Conservation (phyloP, 2,113 vertebrate species). For the Strix aluco region DNA sequence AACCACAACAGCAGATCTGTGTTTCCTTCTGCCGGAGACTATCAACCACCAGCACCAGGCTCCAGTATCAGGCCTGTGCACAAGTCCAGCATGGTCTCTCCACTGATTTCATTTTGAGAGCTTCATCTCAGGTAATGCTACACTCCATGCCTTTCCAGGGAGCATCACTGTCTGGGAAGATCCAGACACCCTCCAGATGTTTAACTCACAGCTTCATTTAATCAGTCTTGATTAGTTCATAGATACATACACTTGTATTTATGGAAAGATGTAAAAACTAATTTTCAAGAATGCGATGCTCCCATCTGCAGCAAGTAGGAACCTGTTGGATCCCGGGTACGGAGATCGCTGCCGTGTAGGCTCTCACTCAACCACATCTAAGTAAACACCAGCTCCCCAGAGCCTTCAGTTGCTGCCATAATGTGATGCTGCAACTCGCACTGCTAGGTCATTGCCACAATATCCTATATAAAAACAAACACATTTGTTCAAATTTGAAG, state of each 20-base stretch:
- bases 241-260: not conserved
- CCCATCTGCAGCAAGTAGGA: not conserved
- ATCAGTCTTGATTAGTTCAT: not conserved
- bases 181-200: not conserved
- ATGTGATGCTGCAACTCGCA: accelerated
- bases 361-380: not conserved
- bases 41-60: not conserved
- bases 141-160: not conserved
- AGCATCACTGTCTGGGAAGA: not conserved
- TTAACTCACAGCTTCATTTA: not conserved
- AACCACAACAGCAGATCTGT: not conserved
- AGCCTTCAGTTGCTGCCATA: not conserved
- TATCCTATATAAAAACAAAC: not conserved
- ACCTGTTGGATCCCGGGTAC: not conserved
- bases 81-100: not conserved
- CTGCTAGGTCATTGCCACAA: not conserved
- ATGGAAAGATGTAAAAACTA: not conserved
- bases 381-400: not conserved
- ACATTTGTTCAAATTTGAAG: not conserved
- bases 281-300: not conserved
- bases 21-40: not conserved
- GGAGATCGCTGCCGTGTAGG: not conserved
- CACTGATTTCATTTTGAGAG: not conserved
- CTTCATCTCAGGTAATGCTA: not conserved
- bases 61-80: not conserved